Percentiles rank a stretch among this genome's conserved stretches.
These are phyloP conservation scores for Pipra filicauda DNA, from an alignment of 2,113 vertebrate genomes.

Conservation along the genomic window DNA sequence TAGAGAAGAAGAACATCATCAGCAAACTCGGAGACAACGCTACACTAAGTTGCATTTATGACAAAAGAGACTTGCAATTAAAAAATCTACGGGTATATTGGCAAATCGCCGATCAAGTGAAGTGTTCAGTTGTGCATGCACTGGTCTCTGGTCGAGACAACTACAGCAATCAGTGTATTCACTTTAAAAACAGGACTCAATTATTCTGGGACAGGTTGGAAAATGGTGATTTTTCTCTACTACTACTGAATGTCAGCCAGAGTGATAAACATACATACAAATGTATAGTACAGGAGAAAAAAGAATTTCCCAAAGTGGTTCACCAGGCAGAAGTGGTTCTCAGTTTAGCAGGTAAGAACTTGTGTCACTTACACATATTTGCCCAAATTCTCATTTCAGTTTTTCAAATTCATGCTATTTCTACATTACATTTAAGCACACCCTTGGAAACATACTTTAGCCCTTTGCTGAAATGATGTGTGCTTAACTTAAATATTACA, in stretches of 20 bases:
- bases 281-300: conserved; percentile 55
- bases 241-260: conserved; percentile 48
- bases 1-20: background rate
- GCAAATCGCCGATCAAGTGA: conserved; percentile 30
- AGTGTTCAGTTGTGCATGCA: conserved; percentile 28
- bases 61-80: background rate
- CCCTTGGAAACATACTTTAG: background rate
- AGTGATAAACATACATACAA: conserved; percentile 36
- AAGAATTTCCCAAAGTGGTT: background rate
- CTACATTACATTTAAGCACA: background rate
- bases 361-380: background rate
- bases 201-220: conserved; percentile 44
- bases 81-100: conserved; percentile 54
- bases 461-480: background rate
- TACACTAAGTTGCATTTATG: conserved; percentile 41
- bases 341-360: conserved; percentile 69
- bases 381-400: background rate
- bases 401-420: background rate
- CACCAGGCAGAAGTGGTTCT: conserved; percentile 5
- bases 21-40: conserved; percentile 50
- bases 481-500: background rate
- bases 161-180: background rate
- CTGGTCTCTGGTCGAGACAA: conserved; percentile 28
- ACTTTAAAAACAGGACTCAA: conserved; percentile 50
- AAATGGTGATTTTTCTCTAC: conserved; percentile 63